Evolutionary conservation across 2,888 invertebrate species (phyloP), one percentile per base, ranked within the genome.

Genomic region (Cerastoderma edule): DNA sequence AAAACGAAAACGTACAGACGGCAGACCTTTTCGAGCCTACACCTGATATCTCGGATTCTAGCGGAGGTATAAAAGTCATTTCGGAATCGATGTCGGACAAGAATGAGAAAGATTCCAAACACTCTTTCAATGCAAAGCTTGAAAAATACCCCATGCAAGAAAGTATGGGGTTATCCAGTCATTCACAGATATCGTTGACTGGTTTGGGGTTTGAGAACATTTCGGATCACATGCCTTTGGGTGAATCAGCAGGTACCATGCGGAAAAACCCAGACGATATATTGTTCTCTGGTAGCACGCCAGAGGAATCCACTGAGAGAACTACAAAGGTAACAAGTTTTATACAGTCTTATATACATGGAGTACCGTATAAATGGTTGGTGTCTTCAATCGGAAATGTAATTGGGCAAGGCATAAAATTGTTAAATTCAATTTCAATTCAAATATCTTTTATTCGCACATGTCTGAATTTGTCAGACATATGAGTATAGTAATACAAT

Each of bases 71-170:
- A 19, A 73, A 73, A 35, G 57, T 48, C 6, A 67, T 70, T 24
- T 35, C 60, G 10, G 28, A 27, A 24, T 24, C 19, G 13, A 28
- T 53, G 2, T 60, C 60, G 39, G 39, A 60, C 16, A 32, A 39
- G 39, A 50, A 27, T 33, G 33, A 22, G 30, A 33, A 50, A 22
- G 32, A 8, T 50, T 30, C 54, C 16, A 53, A 67, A 10, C 32
- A 33, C 1, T 19, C 22, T 8, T 19, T 39, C 8, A 16, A n/a
- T 0, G 16, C 67, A 24, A 64, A 30, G 28, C 24, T 22, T 3
- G 72, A 77, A n/a, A 77, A 77, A 54, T 77, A 65, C 33, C 77
- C 77, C 4, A 77, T 77, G 77, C 77, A 77, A 28, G 77, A 77
- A 39, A 77, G 77, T 39, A 44, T 77, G 32, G 70, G 53, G n/a